Percentiles rank a stretch among this genome's conserved stretches.
These are phyloP conservation scores for Theocolax elegans DNA, from an alignment of 1,140 invertebrate genomes.

Conservation along the genomic window DNA sequence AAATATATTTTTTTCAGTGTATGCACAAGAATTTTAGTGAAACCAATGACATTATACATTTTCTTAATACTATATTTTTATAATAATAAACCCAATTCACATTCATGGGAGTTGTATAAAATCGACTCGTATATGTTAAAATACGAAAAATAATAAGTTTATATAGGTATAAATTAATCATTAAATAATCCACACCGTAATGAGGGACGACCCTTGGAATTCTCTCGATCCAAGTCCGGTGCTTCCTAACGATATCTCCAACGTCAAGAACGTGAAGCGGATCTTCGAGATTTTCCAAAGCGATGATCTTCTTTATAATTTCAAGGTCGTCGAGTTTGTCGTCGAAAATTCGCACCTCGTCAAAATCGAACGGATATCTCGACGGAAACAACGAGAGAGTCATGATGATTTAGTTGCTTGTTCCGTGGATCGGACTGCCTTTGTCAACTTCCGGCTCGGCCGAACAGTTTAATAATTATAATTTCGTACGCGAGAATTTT, in stretches of 20 bases:
- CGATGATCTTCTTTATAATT: slow-evolving; percentile 56
- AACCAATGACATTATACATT: too few species aligned
- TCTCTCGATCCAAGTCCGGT: slow-evolving; percentile 72
- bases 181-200: slow-evolving; percentile 67
- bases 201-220: slow-evolving; percentile 77
- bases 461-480: background rate
- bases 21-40: too few species aligned
- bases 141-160: too few species aligned
- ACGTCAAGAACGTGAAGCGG: slow-evolving; percentile 77
- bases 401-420: slow-evolving; percentile 10
- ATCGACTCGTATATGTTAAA: too few species aligned
- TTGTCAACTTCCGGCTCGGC: background rate
- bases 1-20: too few species aligned
- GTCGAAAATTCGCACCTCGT: slow-evolving; percentile 53
- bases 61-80: too few species aligned
- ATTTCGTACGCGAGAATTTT: background rate
- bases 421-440: too few species aligned
- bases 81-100: too few species aligned
- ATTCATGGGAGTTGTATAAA: too few species aligned
- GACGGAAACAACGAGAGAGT: slow-evolving; percentile 24
- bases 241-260: slow-evolving; percentile 72
- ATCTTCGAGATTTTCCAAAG: slow-evolving; percentile 67
- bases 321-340: slow-evolving; percentile 52
- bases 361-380: slow-evolving; percentile 17
- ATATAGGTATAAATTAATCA: too few species aligned